Evolutionary conservation across 2,888 invertebrate genomes (phyloP).

Genomic region (Sylvicola cinctus): DNA sequence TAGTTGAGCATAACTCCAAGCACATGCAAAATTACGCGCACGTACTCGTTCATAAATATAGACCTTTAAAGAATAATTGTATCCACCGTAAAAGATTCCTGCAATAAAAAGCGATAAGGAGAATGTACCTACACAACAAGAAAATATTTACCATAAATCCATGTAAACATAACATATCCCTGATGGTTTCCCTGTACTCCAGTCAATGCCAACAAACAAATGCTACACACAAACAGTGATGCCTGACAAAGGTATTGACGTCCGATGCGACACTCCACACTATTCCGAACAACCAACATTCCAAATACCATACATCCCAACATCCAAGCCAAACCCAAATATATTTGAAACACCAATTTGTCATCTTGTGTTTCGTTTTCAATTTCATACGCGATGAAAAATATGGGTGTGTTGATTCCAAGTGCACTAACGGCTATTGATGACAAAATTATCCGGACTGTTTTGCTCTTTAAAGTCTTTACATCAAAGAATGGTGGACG

Average conservation of each 20-base stretch:
- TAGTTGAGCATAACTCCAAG: constrained; percentile 78
- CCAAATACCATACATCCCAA: constrained; percentile 66
- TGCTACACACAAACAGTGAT: constrained; percentile 55
- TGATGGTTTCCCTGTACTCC: constrained; percentile 55
- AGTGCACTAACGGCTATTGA: constrained; percentile 63
- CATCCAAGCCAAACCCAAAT: constrained; percentile 65
- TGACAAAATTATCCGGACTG: constrained; percentile 59
- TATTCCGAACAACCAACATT: constrained; percentile 60
- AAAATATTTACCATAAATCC: constrained; percentile 44
- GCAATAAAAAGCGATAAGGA: background rate
- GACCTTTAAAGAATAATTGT: constrained; percentile 74
- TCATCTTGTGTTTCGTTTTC: constrained; percentile 48
- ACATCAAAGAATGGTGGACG: constrained; percentile 73
- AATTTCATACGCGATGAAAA: constrained; percentile 61
- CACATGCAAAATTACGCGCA: constrained; percentile 66
- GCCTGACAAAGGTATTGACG: constrained; percentile 69
- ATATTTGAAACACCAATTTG: constrained; percentile 44
- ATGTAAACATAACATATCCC: constrained; percentile 60
- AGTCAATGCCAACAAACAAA: constrained; percentile 56
- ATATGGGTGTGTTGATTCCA: constrained; percentile 70
- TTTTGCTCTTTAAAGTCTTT: constrained; percentile 63
- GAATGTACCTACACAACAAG: background rate
- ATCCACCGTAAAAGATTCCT: constrained; percentile 71
- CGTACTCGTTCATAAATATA: constrained; percentile 74
- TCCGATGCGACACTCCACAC: constrained; percentile 66